Evolutionary conservation across 2,113 vertebrate genomes (phyloP).

Genomic region (Circaetus gallicus): DNA sequence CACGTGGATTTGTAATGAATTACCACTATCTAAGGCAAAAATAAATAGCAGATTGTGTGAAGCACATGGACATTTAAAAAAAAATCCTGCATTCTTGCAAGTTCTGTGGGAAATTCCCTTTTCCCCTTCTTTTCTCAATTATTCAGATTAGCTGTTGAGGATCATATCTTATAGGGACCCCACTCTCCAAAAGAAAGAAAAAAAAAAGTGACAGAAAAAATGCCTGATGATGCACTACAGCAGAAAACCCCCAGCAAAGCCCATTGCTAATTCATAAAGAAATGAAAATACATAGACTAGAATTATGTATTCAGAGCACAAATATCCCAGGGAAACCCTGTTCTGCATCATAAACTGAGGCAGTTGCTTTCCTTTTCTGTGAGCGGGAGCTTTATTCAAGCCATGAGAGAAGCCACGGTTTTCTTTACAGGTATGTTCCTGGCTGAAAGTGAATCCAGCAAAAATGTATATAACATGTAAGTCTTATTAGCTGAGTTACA

Average conservation of each 20-base stretch:
- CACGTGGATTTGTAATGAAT: conserved; percentile 11
- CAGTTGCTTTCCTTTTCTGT: not conserved
- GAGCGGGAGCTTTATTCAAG: not conserved
- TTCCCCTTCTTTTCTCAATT: not conserved
- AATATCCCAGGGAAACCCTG: not conserved
- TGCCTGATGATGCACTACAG: not conserved
- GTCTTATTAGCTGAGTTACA: not conserved
- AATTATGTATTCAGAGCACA: not conserved
- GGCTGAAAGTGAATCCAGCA: not conserved
- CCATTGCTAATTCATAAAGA: not conserved
- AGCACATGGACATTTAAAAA: not conserved
- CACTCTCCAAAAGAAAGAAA: not conserved
- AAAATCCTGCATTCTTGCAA: not conserved
- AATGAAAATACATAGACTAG: not conserved
- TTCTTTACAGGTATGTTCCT: not conserved
- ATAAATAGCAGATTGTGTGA: not conserved
- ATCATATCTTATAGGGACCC: not conserved
- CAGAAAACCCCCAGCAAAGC: not conserved
- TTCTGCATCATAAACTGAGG: not conserved
- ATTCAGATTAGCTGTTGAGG: not conserved
- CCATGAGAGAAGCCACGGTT: not conserved
- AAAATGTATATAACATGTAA: not conserved
- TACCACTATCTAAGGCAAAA: not conserved
- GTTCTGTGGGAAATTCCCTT: not conserved
- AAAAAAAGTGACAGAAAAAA: not conserved